These are phyloP conservation scores for Trinectes maculatus DNA, from an alignment of 2,113 vertebrate genomes.

Conservation along the genomic window DNA sequence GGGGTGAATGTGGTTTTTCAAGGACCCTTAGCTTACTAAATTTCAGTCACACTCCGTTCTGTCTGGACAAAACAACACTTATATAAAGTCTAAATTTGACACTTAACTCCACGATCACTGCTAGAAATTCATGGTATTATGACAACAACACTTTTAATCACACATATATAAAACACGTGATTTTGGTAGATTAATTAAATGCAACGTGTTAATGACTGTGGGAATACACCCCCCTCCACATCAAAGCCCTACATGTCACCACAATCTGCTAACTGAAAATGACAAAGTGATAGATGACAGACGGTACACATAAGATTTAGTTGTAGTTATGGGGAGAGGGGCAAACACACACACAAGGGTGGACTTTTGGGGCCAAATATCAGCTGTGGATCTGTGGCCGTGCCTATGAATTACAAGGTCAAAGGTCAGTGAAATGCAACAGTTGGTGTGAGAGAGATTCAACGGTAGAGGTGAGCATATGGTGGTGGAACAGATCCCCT, in stretches of 20 bases:
- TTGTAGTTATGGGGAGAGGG: neutral
- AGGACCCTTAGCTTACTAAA: neutral
- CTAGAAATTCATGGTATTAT: too few species aligned
- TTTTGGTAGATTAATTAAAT: too few species aligned
- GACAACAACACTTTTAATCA: too few species aligned
- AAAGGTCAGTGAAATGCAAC: constrained; percentile 65
- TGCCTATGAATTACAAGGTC: constrained; percentile 51
- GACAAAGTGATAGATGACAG: constrained; percentile 22
- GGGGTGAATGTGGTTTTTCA: constrained; percentile 12
- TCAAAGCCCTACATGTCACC: neutral
- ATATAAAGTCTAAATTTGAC: too few species aligned
- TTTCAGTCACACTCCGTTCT: neutral
- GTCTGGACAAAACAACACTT: neutral
- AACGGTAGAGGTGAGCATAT: constrained; percentile 67
- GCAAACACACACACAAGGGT: neutral
- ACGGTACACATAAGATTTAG: neutral
- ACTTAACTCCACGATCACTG: too few species aligned
- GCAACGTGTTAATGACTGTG: neutral
- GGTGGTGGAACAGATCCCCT: constrained; percentile 64
- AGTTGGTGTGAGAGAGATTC: constrained; percentile 57
- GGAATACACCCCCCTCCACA: neutral
- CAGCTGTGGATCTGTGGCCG: constrained; percentile 34
- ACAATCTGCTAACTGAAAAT: constrained; percentile 5
- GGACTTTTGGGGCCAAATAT: constrained; percentile 12
- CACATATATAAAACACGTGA: too few species aligned